Evolutionary conservation across 30 jellyfish, hydroid and myxozoan species (phyloP).

Genomic region (Nemopilema nomurai): DNA sequence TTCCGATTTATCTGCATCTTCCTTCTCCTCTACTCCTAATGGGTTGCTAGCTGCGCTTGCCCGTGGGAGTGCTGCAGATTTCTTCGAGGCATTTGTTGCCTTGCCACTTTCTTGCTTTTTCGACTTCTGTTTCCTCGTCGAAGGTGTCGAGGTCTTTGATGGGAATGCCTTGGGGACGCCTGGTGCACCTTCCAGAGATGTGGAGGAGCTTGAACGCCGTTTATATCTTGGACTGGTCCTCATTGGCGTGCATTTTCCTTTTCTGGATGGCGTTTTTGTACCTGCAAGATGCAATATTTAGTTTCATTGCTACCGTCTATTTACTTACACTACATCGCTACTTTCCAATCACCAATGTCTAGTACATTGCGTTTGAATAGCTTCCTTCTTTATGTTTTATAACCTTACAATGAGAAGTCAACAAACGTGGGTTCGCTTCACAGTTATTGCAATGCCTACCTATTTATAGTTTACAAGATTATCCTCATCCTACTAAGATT

Average conservation of each 20-base stretch:
- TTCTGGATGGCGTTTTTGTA: neutral
- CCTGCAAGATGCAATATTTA: neutral
- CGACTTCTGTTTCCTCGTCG: neutral
- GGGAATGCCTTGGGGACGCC: conserved; percentile 5
- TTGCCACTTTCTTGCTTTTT: neutral
- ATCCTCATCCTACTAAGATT: no score
- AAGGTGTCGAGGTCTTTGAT: neutral
- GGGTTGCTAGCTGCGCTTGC: neutral
- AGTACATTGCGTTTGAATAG: no score
- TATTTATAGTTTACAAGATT: no score
- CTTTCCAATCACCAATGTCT: no score
- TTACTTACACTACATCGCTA: no score
- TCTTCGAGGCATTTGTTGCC: neutral
- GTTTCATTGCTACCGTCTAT: no score
- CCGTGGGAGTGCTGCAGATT: neutral
- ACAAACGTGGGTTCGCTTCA: no score
- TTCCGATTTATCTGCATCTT: conserved; percentile 18
- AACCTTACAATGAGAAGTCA: no score
- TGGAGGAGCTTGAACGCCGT: conserved; percentile 27
- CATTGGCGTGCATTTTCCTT: neutral
- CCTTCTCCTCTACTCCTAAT: neutral
- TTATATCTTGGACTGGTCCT: conserved; percentile 9
- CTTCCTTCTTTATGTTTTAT: no score
- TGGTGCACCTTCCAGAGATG: conserved; percentile 17
- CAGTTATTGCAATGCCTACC: no score